Conservation (phyloP, 2,888 invertebrate genomes). For the Petrolisthes manimaculis region DNA sequence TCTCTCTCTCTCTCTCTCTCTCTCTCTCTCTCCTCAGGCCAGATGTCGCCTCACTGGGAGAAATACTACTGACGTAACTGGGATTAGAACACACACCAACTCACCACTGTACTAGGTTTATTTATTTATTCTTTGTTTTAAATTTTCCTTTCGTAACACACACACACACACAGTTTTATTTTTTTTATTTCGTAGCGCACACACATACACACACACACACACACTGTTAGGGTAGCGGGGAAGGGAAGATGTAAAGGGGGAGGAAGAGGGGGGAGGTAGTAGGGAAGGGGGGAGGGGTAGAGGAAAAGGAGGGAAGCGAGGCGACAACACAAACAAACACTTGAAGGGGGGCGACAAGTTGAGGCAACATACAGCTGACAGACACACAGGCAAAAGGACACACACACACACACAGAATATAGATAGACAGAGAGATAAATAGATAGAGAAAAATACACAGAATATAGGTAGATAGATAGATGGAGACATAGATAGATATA, state of each 20-base stretch:
- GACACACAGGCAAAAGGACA: neutral
- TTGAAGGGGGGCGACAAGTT: neutral
- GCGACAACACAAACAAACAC: neutral
- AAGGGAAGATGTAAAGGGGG: neutral
- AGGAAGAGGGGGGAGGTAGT: neutral
- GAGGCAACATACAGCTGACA: neutral
- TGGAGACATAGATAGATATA: neutral
- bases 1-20: constrained; percentile 28
- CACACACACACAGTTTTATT: neutral
- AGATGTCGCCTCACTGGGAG: neutral
- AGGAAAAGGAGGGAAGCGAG: neutral
- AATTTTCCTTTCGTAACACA: neutral
- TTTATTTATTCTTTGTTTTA: too few relatives aligned
- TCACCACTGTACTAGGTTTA: too few relatives aligned
- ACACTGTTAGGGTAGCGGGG: neutral
- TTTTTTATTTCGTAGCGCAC: neutral
- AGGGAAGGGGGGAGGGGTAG: neutral
- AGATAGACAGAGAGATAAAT: too few relatives aligned
- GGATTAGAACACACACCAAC: too few relatives aligned
- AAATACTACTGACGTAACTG: too few relatives aligned
- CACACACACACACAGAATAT: too few relatives aligned
- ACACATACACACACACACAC: neutral
- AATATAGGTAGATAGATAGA: neutral
- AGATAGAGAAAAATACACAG: neutral
- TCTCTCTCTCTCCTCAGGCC: neutral